Base-by-base conservation (phyloP, 2,113 vertebrate species). In the Acanthochromis polyacanthus region DNA sequence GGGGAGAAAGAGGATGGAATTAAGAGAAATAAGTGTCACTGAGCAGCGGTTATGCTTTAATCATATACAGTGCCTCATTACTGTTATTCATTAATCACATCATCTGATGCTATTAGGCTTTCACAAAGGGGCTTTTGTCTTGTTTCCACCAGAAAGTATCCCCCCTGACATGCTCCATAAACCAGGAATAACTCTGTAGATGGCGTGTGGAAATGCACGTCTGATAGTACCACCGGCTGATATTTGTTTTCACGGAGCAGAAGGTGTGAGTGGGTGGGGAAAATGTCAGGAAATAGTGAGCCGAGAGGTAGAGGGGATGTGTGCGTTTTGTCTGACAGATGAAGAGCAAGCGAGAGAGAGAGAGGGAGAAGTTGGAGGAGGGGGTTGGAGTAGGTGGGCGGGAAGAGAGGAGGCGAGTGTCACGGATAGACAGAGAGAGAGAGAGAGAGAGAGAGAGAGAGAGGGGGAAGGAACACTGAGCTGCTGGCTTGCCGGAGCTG, bases 361-460 rank as follows among this genome's bases (percentile, higher is more conserved):
- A 64, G 68, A 70, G 78, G 71, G 82, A 74, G 74, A 58, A 78
- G 75, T 22, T 40, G 79, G 86, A 87, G 85, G 85, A 87, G 86
- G 91, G 88, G 84, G 83, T 79, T 88, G 83, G 88, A 88, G 89
- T 83, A 88, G 89, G 92, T 90, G 87, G 78, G 81, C 60, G 89
- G 82, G 85, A 91, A 91, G 81, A 93, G 88, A 89, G 81, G 78
- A 86, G 75, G 86, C 61, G 84, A 88, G 87, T 92, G 88, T 90
- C 84, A 88, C 79, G 71, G 88, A 86, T 66, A 81, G 92, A 89
- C 86, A 93, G 83, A 79, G 80, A 80, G 75, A 90, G 65, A 82
- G 57, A 55, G 73, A 43, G 40, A 43, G 48, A 68, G 78, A 81
- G 53, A 38, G 25, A 45, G 62, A 30, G 73, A 70, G 61, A 67